Percentiles rank a stretch among this genome's conserved stretches.
phyloP scores from a whole-genome alignment of 2,888 invertebrate genomes.

The Uropetala carovei region DNA sequence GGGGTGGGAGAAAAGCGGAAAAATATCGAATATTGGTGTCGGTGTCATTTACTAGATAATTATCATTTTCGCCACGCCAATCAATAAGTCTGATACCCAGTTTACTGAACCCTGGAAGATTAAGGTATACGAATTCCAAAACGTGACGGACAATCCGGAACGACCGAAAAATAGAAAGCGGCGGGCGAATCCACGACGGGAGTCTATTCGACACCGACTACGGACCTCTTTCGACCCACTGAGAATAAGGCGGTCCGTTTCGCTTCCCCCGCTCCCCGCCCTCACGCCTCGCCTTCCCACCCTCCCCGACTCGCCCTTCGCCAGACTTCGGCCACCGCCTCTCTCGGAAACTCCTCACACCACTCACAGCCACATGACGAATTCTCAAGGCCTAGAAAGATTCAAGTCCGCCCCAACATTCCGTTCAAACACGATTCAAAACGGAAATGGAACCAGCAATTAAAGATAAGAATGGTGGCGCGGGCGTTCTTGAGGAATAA shows the following conservation, averaged over 20 bases:
- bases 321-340: background rate
- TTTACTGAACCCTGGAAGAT: too few species aligned
- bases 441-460: background rate
- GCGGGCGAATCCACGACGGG: constrained; percentile 27
- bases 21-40: too few species aligned
- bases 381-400: constrained; percentile 9
- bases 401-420: background rate
- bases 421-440: background rate
- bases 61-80: too few species aligned
- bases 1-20: too few species aligned
- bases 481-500: background rate
- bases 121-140: background rate
- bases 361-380: background rate
- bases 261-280: background rate
- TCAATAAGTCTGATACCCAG: too few species aligned
- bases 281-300: background rate
- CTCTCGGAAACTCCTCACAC: background rate
- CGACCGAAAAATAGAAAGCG: constrained; percentile 50
- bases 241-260: constrained; percentile 23
- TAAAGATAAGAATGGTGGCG: background rate
- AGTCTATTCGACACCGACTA: background rate
- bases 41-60: too few species aligned
- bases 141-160: constrained; percentile 39
- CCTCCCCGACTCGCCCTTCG: background rate
- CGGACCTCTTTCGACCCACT: constrained; percentile 44